phyloP scores from a whole-genome alignment of 2,797 vertebrate genomes.

The Lateolabrax maculatus region DNA sequence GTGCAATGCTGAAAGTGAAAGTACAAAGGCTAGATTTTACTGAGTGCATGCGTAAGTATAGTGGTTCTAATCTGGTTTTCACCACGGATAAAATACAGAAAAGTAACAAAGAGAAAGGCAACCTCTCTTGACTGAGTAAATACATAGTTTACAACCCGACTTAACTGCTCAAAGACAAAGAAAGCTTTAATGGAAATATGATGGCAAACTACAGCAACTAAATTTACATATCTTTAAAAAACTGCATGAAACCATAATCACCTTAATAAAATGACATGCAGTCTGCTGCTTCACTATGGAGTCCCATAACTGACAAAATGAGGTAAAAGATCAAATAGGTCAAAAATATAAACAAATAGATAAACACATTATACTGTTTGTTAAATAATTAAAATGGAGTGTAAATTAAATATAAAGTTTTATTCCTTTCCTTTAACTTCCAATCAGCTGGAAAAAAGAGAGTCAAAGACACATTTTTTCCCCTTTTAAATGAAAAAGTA shows the following conservation, averaged over 20 bases:
- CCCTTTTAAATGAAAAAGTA: not conserved
- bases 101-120: not conserved
- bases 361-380: not conserved
- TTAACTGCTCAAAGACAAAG: constrained; percentile 17
- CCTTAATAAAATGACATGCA: no score
- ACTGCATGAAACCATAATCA: not conserved
- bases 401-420: not conserved
- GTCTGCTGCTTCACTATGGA: not conserved
- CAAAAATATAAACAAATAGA: not conserved
- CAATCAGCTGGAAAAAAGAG: not conserved
- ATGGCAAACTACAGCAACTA: not conserved
- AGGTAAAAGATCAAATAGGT: not conserved
- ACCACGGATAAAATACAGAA: constrained; percentile 1
- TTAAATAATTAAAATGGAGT: not conserved
- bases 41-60: constrained; percentile 38
- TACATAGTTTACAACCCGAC: constrained; percentile 14
- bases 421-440: not conserved
- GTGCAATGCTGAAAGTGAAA: constrained; percentile 22
- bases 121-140: constrained; percentile 15
- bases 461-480: not conserved
- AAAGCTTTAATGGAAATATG: not conserved
- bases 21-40: constrained; percentile 47
- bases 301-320: not conserved
- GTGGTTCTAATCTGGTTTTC: constrained; percentile 14
- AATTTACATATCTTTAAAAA: not conserved